Evolutionary conservation across 2,888 invertebrate genomes (phyloP).

Genomic region (Andrena bucephala): DNA sequence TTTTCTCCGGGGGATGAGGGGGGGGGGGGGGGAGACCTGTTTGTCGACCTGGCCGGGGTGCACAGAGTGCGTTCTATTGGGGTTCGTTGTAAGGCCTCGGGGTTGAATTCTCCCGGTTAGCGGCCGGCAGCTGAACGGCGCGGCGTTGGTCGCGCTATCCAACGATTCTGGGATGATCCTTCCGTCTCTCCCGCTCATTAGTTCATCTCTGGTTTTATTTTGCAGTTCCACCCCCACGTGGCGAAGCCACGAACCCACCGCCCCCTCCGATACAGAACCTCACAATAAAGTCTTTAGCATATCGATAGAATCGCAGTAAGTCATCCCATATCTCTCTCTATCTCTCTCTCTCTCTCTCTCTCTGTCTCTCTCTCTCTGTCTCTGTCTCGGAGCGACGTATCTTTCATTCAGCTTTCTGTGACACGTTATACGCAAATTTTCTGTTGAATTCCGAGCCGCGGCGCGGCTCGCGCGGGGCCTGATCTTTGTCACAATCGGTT

Average conservation of each 20-base stretch:
- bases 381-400: conserved; percentile 37
- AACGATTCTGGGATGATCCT: conserved; percentile 10
- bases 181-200: conserved; percentile 50
- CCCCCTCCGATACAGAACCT: conserved; percentile 77
- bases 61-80: conserved; percentile 7
- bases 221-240: conserved; percentile 78
- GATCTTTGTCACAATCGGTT: conserved; percentile 8
- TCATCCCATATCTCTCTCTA: conserved; percentile 55
- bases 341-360: too few relatives aligned
- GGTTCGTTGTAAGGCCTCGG: not conserved
- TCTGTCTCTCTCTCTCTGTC: too few relatives aligned
- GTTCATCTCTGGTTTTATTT: conserved; percentile 71
- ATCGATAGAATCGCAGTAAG: conserved; percentile 80
- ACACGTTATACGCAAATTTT: conserved; percentile 58
- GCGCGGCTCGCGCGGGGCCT: conserved; percentile 4
- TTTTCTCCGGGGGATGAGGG: conserved; percentile 4
- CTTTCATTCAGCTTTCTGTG: conserved; percentile 61
- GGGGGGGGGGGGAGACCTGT: not conserved
- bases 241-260: conserved; percentile 77
- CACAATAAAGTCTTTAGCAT: conserved; percentile 80
- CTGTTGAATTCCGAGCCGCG: conserved; percentile 20
- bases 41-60: conserved; percentile 20
- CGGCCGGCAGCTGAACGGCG: not conserved
- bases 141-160: conserved; percentile 6
- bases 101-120: conserved; percentile 3